Evolutionary conservation across 2,888 invertebrate genomes (phyloP).

Genomic region (Oscheius sp.): DNA sequence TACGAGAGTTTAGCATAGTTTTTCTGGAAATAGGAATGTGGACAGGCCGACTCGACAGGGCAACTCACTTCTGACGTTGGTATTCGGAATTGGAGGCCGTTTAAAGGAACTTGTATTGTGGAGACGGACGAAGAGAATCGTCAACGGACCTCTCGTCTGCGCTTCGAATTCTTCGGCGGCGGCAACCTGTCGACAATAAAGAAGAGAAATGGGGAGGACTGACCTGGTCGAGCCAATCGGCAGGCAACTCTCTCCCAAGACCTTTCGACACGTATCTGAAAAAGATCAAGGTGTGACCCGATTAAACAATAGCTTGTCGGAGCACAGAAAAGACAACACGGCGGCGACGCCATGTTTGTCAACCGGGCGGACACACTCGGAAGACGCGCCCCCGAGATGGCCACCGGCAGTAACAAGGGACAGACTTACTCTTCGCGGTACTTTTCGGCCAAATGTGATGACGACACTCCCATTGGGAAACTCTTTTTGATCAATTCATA

Average conservation of each 20-base stretch:
- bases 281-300: slow-evolving; percentile 15
- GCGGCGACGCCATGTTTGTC: neutral
- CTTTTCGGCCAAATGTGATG: slow-evolving; percentile 58
- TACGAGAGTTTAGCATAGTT: neutral
- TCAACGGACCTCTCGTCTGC: slow-evolving; percentile 60
- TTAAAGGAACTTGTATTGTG: slow-evolving; percentile 57
- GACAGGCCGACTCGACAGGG: neutral
- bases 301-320: slow-evolving; percentile 20
- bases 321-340: slow-evolving; percentile 7
- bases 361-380: neutral
- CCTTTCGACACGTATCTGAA: slow-evolving; percentile 58
- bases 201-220: too few species aligned
- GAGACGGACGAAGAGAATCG: slow-evolving; percentile 61
- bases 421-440: slow-evolving; percentile 61
- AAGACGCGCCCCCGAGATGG: too few species aligned
- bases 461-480: slow-evolving; percentile 61
- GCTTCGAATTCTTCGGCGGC: slow-evolving; percentile 65
- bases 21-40: neutral
- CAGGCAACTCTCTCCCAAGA: slow-evolving; percentile 55
- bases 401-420: too few species aligned
- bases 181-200: slow-evolving; percentile 38
- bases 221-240: slow-evolving; percentile 63
- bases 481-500: slow-evolving; percentile 62
- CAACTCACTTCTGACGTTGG: slow-evolving; percentile 53
- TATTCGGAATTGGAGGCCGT: slow-evolving; percentile 53